Conservation (phyloP, 2,797 vertebrate genomes). For the Vireo griseus region DNA sequence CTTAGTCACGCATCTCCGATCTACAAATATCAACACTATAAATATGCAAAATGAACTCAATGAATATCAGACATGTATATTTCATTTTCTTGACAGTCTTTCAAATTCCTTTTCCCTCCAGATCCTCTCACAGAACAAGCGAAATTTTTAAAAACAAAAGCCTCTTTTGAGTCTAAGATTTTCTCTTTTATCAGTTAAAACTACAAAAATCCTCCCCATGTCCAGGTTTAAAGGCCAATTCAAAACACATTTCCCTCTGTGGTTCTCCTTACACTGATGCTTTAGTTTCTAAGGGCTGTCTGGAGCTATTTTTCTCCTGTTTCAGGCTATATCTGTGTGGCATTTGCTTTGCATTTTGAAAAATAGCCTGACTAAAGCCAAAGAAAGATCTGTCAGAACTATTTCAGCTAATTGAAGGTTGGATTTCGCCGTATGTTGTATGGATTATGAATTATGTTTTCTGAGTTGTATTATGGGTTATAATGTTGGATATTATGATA, state of each 20-base stretch:
- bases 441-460: too few species aligned
- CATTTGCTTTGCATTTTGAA: background rate
- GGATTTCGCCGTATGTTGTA: too few species aligned
- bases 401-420: background rate
- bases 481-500: too few species aligned
- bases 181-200: background rate
- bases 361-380: background rate
- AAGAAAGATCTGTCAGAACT: background rate
- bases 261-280: background rate
- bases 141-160: background rate
- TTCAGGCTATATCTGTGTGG: background rate
- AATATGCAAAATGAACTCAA: background rate
- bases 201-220: fast-evolving
- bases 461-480: too few species aligned
- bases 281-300: background rate
- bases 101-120: background rate
- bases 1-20: background rate
- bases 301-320: background rate
- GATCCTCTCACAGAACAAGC: background rate
- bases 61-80: background rate
- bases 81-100: background rate
- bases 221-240: background rate
- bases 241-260: background rate
- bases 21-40: background rate
- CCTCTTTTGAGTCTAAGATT: background rate